Evolutionary conservation across 2,888 invertebrate species (phyloP).

Genomic region (Aspidiotus rigidus): DNA sequence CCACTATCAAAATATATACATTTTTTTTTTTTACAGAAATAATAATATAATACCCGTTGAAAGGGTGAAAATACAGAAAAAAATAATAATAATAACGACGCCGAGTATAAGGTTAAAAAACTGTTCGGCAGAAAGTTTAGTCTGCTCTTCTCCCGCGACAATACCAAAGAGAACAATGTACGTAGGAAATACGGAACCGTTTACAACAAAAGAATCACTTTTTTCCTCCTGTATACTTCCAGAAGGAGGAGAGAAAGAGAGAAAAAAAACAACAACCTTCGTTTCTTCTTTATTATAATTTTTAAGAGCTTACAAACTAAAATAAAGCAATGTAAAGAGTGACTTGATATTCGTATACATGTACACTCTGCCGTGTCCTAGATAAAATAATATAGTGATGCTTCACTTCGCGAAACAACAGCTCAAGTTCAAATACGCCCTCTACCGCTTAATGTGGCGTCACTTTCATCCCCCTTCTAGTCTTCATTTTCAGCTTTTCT

Average conservation of each 20-base stretch:
- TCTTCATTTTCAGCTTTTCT: not conserved
- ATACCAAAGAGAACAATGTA: conserved; percentile 20
- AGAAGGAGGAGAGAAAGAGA: too few relatives aligned
- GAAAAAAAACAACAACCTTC: not conserved
- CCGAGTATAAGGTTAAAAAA: conserved; percentile 2
- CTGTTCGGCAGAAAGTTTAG: conserved; percentile 11
- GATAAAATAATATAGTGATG: conserved; percentile 12
- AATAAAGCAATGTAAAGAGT: conserved; percentile 17
- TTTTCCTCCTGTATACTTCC: not conserved
- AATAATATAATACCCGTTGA: not conserved
- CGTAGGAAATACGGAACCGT: conserved; percentile 9
- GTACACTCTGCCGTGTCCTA: conserved; percentile 9
- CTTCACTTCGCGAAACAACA: conserved; percentile 16
- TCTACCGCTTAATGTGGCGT: not conserved
- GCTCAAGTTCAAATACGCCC: conserved; percentile 20
- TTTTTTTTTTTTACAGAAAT: too few relatives aligned
- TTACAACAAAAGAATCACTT: conserved; percentile 19
- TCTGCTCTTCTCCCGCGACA: not conserved
- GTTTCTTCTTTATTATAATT: conserved; percentile 17
- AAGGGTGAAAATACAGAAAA: not conserved
- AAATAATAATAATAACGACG: conserved; percentile 6
- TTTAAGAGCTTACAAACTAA: conserved; percentile 22
- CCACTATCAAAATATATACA: too few relatives aligned
- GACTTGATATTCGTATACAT: conserved; percentile 9
- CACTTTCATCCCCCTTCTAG: too few relatives aligned